Evolutionary conservation across 2,113 vertebrate genomes (phyloP).

Genomic region (Urocolius indicus): DNA sequence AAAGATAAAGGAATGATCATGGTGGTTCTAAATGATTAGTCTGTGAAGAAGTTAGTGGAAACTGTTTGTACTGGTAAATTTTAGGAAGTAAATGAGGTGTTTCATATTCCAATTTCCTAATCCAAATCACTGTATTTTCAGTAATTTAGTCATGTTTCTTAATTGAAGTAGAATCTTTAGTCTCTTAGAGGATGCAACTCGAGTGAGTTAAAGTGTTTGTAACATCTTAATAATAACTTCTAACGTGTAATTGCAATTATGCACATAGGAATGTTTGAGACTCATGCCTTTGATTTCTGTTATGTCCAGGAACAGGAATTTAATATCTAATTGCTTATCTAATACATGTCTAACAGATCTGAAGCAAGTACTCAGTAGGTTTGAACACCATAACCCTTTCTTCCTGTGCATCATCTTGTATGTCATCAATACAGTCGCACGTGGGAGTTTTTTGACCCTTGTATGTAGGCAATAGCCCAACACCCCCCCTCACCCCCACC

Average conservation of each 20-base stretch:
- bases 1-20: background rate
- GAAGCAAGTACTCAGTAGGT: background rate
- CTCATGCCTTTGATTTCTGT: background rate
- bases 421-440: background rate
- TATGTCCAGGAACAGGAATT: background rate
- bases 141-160: background rate
- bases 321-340: background rate
- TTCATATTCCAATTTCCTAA: background rate
- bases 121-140: background rate
- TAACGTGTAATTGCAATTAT: background rate
- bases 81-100: background rate
- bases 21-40: background rate
- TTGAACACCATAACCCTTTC: background rate
- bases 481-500: background rate
- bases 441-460: background rate
- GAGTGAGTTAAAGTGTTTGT: background rate
- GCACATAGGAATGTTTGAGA: background rate
- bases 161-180: background rate
- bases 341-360: background rate
- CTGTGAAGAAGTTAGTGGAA: background rate
- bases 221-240: background rate
- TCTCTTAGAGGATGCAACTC: background rate
- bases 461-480: background rate
- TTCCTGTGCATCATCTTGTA: background rate
- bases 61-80: background rate